Evolutionary conservation across 1,140 invertebrate genomes (phyloP).

Genomic region (Leptinotarsa lineolata): DNA sequence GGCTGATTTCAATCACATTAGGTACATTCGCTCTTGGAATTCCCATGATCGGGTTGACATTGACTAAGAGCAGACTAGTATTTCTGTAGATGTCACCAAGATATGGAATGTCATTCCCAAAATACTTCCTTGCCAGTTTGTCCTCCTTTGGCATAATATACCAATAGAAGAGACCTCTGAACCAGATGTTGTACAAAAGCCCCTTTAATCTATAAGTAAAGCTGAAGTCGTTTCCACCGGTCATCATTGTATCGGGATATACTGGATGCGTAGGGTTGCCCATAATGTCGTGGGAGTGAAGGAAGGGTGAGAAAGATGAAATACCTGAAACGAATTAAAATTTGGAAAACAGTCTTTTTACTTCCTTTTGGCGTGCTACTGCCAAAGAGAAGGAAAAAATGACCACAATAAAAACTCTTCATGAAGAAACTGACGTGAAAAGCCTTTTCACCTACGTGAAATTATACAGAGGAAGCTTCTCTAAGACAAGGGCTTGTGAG

Average conservation of each 20-base stretch:
- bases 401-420: no score
- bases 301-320: slow-evolving; percentile 8
- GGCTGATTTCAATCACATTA: slow-evolving; percentile 56
- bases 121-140: slow-evolving; percentile 50
- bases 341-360: no score
- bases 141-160: slow-evolving; percentile 40
- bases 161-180: slow-evolving; percentile 26
- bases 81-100: slow-evolving; percentile 58
- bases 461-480: no score
- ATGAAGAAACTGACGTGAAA: no score
- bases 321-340: background rate
- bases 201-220: slow-evolving; percentile 19
- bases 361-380: no score
- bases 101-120: slow-evolving; percentile 54
- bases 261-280: slow-evolving; percentile 19
- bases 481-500: no score
- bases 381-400: no score
- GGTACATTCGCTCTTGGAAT: slow-evolving; percentile 56
- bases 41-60: slow-evolving; percentile 56
- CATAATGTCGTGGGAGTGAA: slow-evolving; percentile 11
- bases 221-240: background rate
- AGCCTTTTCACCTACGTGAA: no score
- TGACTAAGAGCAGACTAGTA: slow-evolving; percentile 59
- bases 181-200: slow-evolving; percentile 20
- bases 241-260: slow-evolving; percentile 9